phyloP scores from a whole-genome alignment of 2,113 vertebrate genomes.

The Phycodurus eques region DNA sequence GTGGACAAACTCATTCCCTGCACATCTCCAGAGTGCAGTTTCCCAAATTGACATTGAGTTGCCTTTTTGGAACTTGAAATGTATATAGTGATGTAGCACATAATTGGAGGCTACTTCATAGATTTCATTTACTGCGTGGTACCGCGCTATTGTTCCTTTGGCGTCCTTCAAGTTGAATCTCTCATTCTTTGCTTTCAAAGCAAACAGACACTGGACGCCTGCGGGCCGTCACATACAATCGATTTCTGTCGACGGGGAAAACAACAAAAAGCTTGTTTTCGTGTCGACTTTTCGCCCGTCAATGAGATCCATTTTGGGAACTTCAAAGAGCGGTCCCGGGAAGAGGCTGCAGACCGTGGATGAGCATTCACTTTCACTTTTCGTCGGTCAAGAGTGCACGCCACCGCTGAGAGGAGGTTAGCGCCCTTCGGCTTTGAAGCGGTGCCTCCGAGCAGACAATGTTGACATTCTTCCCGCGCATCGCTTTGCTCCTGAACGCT shows the following conservation, averaged over 20 bases:
- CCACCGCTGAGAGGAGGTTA: constrained; percentile 51
- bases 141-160: constrained; percentile 34
- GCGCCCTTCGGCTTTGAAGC: constrained; percentile 63
- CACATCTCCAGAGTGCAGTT: too few relatives aligned
- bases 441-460: constrained; percentile 56
- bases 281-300: constrained; percentile 18
- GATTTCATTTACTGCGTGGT: too few relatives aligned
- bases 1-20: too few relatives aligned
- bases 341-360: constrained; percentile 50
- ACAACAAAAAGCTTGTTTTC: constrained; percentile 8
- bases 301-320: constrained; percentile 53
- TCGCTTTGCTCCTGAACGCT: constrained; percentile 5
- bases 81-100: too few relatives aligned
- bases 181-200: constrained; percentile 44
- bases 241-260: background rate
- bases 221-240: too few relatives aligned
- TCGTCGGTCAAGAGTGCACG: constrained; percentile 48
- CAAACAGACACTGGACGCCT: too few relatives aligned
- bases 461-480: constrained; percentile 49
- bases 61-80: too few relatives aligned
- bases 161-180: constrained; percentile 62
- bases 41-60: too few relatives aligned
- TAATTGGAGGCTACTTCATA: too few relatives aligned
- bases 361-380: constrained; percentile 59
- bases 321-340: constrained; percentile 54